Percentiles rank a stretch among this genome's conserved stretches.
These are phyloP conservation scores for Prochilodus magdalenae DNA, from an alignment of 2,113 vertebrate species.

Conservation along the genomic window DNA sequence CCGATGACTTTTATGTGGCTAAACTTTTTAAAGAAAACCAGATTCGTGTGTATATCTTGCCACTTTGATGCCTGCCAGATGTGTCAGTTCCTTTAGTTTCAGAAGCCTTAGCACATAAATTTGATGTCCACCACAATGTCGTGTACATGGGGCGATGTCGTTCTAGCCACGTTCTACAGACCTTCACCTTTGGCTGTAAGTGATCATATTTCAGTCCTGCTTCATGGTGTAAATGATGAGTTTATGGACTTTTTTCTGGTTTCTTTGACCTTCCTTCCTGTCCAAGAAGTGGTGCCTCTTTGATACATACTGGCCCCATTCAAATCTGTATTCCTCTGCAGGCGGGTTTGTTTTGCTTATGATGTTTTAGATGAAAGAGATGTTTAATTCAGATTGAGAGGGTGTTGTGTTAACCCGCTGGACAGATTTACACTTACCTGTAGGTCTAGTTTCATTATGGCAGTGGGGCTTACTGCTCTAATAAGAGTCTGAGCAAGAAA, in stretches of 20 bases:
- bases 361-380: slow-evolving; percentile 6
- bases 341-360: neutral
- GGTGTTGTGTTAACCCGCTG: neutral
- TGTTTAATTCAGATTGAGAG: neutral
- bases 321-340: neutral
- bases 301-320: neutral
- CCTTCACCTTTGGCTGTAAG: neutral
- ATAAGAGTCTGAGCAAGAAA: neutral
- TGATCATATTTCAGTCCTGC: no score
- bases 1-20: neutral
- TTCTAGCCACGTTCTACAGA: neutral
- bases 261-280: slow-evolving; percentile 14
- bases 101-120: neutral
- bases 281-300: neutral
- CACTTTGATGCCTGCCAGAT: neutral
- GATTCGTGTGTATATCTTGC: no score
- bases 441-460: neutral
- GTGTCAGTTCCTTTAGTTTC: neutral
- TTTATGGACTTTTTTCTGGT: neutral
- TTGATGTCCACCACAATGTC: neutral
- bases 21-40: neutral
- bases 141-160: neutral
- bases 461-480: neutral
- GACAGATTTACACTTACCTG: neutral
- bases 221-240: no score